Conservation (phyloP, 2,113 vertebrate genomes). For the Charadrius vociferus region DNA sequence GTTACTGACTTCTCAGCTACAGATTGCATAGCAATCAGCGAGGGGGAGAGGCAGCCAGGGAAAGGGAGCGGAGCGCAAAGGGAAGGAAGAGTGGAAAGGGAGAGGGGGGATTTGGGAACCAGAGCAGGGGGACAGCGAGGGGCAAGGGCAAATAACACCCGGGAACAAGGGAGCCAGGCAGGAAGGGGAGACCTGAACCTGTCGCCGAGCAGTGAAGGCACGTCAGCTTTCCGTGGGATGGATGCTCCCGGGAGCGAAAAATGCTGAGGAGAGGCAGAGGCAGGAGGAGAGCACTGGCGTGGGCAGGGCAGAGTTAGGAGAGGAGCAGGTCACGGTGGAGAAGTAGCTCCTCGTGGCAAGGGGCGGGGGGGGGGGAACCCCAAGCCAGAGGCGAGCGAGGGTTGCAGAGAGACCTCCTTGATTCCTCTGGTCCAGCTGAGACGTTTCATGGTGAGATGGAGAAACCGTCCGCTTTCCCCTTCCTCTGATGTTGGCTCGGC, state of each 20-base stretch:
- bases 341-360: not conserved
- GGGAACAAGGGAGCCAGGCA: not conserved
- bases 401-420: slow-evolving; percentile 3
- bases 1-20: slow-evolving; percentile 81
- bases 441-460: slow-evolving; percentile 32
- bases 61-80: slow-evolving; percentile 4
- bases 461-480: not conserved
- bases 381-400: not conserved
- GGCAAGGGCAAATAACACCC: not conserved
- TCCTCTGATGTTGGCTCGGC: slow-evolving; percentile 47
- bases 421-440: not conserved
- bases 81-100: slow-evolving; percentile 17
- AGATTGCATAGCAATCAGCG: slow-evolving; percentile 69
- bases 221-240: slow-evolving; percentile 54
- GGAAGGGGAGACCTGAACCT: slow-evolving; percentile 35
- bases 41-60: slow-evolving; percentile 69
- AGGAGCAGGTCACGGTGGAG: slow-evolving; percentile 4
- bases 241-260: slow-evolving; percentile 25
- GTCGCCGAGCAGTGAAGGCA: not conserved
- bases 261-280: slow-evolving; percentile 60
- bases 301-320: slow-evolving; percentile 54
- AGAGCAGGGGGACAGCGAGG: not conserved
- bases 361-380: not conserved
- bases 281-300: slow-evolving; percentile 46
- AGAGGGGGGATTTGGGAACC: not conserved